Evolutionary conservation across 2,797 vertebrate species (phyloP).

Genomic region (Pygocentrus nattereri): DNA sequence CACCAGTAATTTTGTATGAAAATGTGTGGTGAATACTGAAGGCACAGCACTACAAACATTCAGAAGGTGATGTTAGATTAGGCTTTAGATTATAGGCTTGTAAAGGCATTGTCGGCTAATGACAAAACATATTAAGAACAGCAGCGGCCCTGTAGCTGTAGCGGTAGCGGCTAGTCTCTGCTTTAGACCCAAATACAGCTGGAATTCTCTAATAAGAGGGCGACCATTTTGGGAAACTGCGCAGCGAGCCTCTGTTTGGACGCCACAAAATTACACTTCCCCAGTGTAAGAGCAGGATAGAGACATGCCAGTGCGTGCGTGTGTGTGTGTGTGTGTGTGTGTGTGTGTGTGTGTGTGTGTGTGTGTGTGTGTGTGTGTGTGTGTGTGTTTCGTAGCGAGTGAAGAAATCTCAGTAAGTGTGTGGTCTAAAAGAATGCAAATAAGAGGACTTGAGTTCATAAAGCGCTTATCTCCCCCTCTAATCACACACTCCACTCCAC

Average conservation of each 20-base stretch:
- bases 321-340: not conserved
- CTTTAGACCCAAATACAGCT: not conserved
- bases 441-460: slow-evolving; percentile 1
- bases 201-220: slow-evolving; percentile 28
- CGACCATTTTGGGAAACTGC: not conserved
- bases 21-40: too few relatives aligned
- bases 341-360: too few relatives aligned
- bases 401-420: not conserved
- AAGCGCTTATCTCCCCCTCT: not conserved
- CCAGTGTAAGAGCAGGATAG: too few relatives aligned
- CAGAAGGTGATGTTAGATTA: too few relatives aligned
- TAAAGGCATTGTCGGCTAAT: too few relatives aligned
- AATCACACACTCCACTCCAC: not conserved
- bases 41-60: too few relatives aligned
- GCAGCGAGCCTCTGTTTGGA: not conserved
- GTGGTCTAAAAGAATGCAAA: not conserved
- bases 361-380: too few relatives aligned
- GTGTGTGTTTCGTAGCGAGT: too few relatives aligned
- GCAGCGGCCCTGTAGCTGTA: too few relatives aligned
- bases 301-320: not conserved
- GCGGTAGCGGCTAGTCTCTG: too few relatives aligned
- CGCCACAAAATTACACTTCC: slow-evolving; percentile 25
- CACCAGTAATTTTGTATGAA: too few relatives aligned
- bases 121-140: not conserved
- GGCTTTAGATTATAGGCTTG: too few relatives aligned